Conservation (phyloP, 2,113 vertebrate genomes). For the Onychorhynchus coronatus region DNA sequence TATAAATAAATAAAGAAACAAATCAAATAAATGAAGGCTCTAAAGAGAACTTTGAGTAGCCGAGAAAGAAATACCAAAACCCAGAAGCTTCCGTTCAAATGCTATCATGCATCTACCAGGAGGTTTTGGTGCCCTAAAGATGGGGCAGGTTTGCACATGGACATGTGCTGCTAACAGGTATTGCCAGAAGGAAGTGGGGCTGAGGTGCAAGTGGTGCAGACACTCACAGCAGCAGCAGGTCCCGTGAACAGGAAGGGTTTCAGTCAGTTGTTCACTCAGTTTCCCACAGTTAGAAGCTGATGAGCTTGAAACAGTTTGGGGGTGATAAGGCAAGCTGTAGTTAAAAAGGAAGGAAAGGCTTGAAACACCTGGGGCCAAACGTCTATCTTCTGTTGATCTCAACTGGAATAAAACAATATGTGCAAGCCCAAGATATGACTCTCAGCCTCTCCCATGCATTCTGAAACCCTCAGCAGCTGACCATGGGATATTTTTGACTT, state of each 20-base stretch:
- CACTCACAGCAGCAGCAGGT: neutral
- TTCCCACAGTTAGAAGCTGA: conserved; percentile 51
- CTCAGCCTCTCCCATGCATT: neutral
- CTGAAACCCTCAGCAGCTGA: neutral
- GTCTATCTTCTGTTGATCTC: conserved; percentile 25
- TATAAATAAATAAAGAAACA: neutral
- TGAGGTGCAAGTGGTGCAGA: neutral
- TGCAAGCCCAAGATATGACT: neutral
- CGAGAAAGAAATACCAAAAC: neutral
- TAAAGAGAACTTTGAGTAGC: neutral
- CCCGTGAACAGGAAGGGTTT: neutral
- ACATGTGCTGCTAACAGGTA: neutral
- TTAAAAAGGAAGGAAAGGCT: conserved; percentile 56
- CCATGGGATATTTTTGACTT: neutral
- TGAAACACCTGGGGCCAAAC: conserved; percentile 50
- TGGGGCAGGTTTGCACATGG: neutral
- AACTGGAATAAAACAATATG: neutral
- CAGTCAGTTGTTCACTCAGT: neutral
- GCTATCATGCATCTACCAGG: neutral
- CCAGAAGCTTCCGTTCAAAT: neutral
- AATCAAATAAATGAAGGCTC: neutral
- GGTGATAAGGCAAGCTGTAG: neutral
- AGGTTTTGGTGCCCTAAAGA: neutral
- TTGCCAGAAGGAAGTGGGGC: neutral
- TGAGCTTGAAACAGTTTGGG: conserved; percentile 12